Evolutionary conservation across 2,888 invertebrate genomes (phyloP).

Genomic region (Didymodactylos carnosus): DNA sequence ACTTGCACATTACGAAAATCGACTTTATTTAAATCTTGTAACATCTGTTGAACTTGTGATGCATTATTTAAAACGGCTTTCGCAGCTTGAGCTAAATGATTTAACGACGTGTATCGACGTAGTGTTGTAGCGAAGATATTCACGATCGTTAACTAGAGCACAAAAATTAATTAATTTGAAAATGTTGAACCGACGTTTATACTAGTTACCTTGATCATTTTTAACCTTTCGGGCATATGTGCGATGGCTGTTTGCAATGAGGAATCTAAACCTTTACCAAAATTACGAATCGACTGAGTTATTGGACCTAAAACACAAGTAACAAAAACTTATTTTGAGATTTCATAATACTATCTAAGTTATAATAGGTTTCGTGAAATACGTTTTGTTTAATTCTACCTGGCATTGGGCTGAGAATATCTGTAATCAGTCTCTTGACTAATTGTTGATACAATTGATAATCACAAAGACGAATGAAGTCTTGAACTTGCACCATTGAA

Average conservation of each 20-base stretch:
- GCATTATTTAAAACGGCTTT: conserved; percentile 82
- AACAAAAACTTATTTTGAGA: too few species aligned
- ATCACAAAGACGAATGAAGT: conserved; percentile 62
- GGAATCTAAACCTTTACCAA: conserved; percentile 53
- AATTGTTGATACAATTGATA: conserved; percentile 79
- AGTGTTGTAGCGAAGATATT: conserved; percentile 79
- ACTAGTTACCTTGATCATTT: conserved; percentile 10
- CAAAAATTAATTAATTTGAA: too few species aligned
- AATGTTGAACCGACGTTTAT: too few species aligned
- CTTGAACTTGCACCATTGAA: conserved; percentile 50
- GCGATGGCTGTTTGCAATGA: conserved; percentile 15
- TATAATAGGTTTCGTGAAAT: too few species aligned
- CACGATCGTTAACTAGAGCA: conserved; percentile 39
- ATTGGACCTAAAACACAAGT: conserved; percentile 35
- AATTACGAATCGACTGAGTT: conserved; percentile 66
- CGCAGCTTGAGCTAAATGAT: conserved; percentile 85
- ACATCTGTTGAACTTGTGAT: conserved; percentile 83
- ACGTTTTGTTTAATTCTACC: too few species aligned
- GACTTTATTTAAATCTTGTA: conserved; percentile 80
- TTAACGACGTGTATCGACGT: conserved; percentile 81
- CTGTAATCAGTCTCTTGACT: conserved; percentile 82
- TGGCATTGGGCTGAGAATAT: conserved; percentile 79
- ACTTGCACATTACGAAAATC: conserved; percentile 85
- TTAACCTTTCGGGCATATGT: conserved; percentile 9
- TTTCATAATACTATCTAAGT: conserved; percentile 35